Evolutionary conservation across 2,113 vertebrate genomes (phyloP).

Genomic region (Clupea harengus): DNA sequence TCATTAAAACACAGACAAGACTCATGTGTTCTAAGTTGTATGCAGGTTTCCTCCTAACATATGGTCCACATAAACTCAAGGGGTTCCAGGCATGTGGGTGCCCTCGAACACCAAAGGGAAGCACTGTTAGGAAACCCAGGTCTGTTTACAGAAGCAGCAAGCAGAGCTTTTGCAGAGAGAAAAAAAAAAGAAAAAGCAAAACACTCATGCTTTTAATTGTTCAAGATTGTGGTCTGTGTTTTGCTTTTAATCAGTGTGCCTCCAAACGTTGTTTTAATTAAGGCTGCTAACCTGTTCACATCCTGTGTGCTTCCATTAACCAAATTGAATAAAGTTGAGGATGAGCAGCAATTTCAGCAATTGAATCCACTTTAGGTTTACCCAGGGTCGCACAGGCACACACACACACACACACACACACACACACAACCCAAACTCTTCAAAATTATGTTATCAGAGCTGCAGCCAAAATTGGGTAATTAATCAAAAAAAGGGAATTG

Average conservation of each 20-base stretch:
- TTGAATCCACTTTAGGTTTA: slow-evolving; percentile 44
- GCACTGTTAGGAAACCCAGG: background rate
- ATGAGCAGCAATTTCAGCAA: slow-evolving; percentile 39
- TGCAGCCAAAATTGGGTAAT: slow-evolving; percentile 31
- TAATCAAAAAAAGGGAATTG: slow-evolving; percentile 30
- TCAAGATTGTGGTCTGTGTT: slow-evolving; percentile 63
- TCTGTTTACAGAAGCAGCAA: background rate
- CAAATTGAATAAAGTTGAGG: slow-evolving; percentile 43
- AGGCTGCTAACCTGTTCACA: slow-evolving; percentile 64
- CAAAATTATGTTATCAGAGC: slow-evolving; percentile 42
- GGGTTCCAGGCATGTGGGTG: slow-evolving; percentile 49
- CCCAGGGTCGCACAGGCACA: slow-evolving; percentile 30
- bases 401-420: background rate
- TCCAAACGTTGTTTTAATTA: slow-evolving; percentile 69
- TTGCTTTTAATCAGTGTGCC: slow-evolving; percentile 73
- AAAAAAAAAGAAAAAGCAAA: background rate
- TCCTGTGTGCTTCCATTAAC: slow-evolving; percentile 66
- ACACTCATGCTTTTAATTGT: slow-evolving; percentile 60
- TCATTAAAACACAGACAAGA: slow-evolving; percentile 70
- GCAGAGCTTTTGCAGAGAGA: background rate
- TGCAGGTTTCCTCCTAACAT: slow-evolving; percentile 25
- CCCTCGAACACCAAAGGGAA: background rate
- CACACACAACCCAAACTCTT: slow-evolving; percentile 32
- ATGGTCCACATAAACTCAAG: slow-evolving; percentile 38
- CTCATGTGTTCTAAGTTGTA: slow-evolving; percentile 57